phyloP scores from a whole-genome alignment of 2,888 invertebrate species.

The Epistrophe grossulariae region DNA sequence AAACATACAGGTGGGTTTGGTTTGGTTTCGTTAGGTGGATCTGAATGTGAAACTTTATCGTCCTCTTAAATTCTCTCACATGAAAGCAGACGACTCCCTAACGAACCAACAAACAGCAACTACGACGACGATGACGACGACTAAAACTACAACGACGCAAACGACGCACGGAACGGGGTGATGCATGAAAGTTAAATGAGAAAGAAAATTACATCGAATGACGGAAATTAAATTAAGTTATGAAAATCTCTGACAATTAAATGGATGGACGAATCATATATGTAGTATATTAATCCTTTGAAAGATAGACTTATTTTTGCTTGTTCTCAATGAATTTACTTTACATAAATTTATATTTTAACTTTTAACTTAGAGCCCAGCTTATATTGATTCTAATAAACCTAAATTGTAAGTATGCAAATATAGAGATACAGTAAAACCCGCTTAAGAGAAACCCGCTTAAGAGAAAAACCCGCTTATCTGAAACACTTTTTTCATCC shows the following conservation, averaged over 20 bases:
- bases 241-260: conserved; percentile 49
- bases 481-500: too few species aligned
- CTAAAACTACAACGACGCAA: too few species aligned
- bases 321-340: background rate
- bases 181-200: conserved; percentile 59
- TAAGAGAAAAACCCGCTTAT: too few species aligned
- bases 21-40: too few species aligned
- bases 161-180: background rate
- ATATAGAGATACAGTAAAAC: too few species aligned
- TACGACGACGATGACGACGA: background rate
- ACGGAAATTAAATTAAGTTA: conserved; percentile 62
- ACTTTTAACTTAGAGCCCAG: too few species aligned
- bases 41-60: conserved; percentile 41
- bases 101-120: background rate
- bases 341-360: too few species aligned
- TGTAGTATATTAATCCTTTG: conserved; percentile 6
- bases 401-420: too few species aligned
- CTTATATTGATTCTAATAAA: too few species aligned
- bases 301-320: background rate
- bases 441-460: too few species aligned
- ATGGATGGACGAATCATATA: conserved; percentile 22
- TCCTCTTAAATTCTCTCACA: conserved; percentile 43
- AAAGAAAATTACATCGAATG: conserved; percentile 52
- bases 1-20: background rate
- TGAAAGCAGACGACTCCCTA: background rate